Percentiles rank a stretch among this genome's conserved stretches.
These are phyloP conservation scores for Deroplatys truncata DNA, from an alignment of 2,888 invertebrate genomes.

Conservation along the genomic window DNA sequence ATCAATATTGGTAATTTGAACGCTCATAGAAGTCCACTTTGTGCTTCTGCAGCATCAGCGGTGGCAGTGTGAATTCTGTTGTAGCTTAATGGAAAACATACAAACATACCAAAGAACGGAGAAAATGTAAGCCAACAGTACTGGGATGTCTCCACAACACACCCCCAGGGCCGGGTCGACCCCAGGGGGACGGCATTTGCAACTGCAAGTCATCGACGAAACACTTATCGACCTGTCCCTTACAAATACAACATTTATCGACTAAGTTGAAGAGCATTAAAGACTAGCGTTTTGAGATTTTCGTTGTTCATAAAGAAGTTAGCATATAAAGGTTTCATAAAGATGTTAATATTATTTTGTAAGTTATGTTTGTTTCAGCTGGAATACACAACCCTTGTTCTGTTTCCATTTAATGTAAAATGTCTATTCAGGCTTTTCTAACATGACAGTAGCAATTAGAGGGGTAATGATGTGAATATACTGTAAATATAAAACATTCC, in stretches of 20 bases:
- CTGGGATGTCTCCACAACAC: conserved; percentile 69
- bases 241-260: not conserved
- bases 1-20: not conserved
- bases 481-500: too few relatives aligned
- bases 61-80: not conserved
- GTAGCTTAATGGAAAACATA: not conserved
- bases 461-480: too few relatives aligned
- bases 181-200: conserved; percentile 53
- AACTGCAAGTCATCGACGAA: conserved; percentile 34
- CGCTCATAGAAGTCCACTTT: not conserved
- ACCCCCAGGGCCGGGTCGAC: conserved; percentile 67
- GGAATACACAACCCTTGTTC: too few relatives aligned
- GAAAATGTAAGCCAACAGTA: conserved; percentile 67
- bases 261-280: not conserved
- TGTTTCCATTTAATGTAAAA: too few relatives aligned
- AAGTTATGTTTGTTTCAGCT: too few relatives aligned
- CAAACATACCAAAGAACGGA: conserved; percentile 65
- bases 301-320: too few relatives aligned
- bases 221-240: not conserved
- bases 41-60: not conserved
- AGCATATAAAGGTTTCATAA: too few relatives aligned
- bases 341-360: too few relatives aligned
- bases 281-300: too few relatives aligned
- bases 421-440: too few relatives aligned
- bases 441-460: too few relatives aligned